Conservation (phyloP, 2,113 vertebrate species). For the Acanthochromis polyacanthus region DNA sequence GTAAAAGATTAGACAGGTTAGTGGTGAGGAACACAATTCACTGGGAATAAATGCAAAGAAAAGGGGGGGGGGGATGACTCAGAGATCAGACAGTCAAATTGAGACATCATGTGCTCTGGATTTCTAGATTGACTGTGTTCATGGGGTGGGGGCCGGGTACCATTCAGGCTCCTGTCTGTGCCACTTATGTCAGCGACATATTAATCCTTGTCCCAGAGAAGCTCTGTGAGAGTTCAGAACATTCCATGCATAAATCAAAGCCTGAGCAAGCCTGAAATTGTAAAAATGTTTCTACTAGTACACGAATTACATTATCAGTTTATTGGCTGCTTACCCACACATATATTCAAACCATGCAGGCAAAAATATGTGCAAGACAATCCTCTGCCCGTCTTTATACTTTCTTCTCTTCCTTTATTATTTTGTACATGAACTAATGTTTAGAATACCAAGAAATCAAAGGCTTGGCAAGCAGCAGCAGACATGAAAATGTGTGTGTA, state of each 20-base stretch:
- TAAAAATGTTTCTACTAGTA: too few species aligned
- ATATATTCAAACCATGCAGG: not conserved
- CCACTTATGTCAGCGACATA: constrained; percentile 28
- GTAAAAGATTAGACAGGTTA: constrained; percentile 52
- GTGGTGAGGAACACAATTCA: constrained; percentile 2
- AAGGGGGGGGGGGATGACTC: not conserved
- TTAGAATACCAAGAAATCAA: constrained; percentile 42
- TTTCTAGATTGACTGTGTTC: constrained; percentile 51
- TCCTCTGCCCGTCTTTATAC: not conserved
- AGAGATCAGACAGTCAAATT: constrained; percentile 28
- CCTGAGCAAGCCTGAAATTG: not conserved
- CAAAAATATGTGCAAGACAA: not conserved
- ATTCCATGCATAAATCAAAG: not conserved
- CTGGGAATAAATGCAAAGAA: constrained; percentile 16
- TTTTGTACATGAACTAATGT: constrained; percentile 8
- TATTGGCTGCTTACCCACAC: too few species aligned
- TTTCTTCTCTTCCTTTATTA: not conserved
- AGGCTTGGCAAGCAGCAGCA: constrained; percentile 6
- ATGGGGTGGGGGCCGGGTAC: constrained; percentile 21
- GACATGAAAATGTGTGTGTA: constrained; percentile 35
- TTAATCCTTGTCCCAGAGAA: constrained; percentile 32
- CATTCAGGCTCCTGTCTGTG: constrained; percentile 25
- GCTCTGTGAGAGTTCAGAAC: not conserved
- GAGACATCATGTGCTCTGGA: constrained; percentile 71
- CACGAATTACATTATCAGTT: too few species aligned